Percentiles rank a stretch among this genome's conserved stretches.
phyloP scores from a whole-genome alignment of 1,140 invertebrate genomes.

The Harlomillsia oculata region DNA sequence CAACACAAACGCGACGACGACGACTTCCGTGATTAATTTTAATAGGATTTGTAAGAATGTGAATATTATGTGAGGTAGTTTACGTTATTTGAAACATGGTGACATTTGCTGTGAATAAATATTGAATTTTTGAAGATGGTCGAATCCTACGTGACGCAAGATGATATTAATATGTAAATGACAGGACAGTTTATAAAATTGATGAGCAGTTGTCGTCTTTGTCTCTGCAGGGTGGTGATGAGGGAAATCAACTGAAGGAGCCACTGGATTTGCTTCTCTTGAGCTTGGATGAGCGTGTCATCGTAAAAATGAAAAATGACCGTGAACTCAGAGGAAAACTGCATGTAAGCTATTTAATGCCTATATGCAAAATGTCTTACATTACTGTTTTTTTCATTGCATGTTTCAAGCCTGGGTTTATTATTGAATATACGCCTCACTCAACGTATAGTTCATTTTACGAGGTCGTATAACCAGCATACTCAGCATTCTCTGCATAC shows the following conservation, averaged over 20 bases:
- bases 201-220: neutral
- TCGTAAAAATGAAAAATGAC: conserved; percentile 98
- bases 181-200: too few species aligned
- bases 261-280: conserved; percentile 90
- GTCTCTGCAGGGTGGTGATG: conserved; percentile 45
- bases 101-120: too few species aligned
- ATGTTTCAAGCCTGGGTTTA: conserved; percentile 21
- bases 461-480: too few species aligned
- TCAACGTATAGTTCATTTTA: too few species aligned
- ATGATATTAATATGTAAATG: too few species aligned
- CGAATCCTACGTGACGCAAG: conserved; percentile 14
- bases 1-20: too few species aligned
- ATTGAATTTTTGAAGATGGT: neutral
- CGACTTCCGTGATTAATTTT: too few species aligned
- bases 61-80: too few species aligned
- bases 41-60: too few species aligned
- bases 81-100: too few species aligned
- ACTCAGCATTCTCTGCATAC: too few species aligned
- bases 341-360: conserved; percentile 57
- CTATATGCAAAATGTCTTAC: neutral
- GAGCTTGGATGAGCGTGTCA: conserved; percentile 94
- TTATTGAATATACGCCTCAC: too few species aligned
- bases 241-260: conserved; percentile 78
- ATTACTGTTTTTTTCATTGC: neutral
- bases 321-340: conserved; percentile 84